phyloP scores from a whole-genome alignment of 2,888 invertebrate species.

The Cenopis cana region DNA sequence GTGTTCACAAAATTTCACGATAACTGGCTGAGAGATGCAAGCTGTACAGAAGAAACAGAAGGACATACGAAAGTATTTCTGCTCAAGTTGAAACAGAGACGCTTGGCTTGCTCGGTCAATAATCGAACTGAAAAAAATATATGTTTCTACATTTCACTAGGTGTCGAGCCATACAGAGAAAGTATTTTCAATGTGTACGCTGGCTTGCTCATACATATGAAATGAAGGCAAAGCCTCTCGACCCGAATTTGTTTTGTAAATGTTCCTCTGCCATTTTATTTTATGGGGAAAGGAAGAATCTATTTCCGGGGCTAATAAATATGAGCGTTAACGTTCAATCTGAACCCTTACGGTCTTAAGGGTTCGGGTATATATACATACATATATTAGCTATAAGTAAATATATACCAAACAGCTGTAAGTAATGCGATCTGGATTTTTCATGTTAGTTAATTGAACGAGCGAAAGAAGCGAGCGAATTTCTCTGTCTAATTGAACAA shows the following conservation, averaged over 20 bases:
- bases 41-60: too few species aligned
- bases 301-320: conserved; percentile 38
- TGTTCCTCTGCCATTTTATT: conserved; percentile 36
- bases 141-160: conserved; percentile 11
- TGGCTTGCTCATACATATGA: conserved; percentile 37
- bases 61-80: too few species aligned
- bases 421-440: conserved; percentile 10
- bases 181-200: conserved; percentile 26
- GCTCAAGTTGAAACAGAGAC: too few species aligned
- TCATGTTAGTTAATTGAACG: too few species aligned
- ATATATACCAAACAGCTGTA: not conserved
- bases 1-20: too few species aligned
- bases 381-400: too few species aligned
- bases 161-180: conserved; percentile 14
- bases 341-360: not conserved
- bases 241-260: conserved; percentile 43
- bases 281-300: conserved; percentile 37
- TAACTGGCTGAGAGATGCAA: too few species aligned
- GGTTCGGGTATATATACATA: not conserved
- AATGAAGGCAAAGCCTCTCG: conserved; percentile 34
- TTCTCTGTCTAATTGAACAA: too few species aligned
- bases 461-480: too few species aligned
- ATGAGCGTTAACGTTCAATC: conserved; percentile 23
- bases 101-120: too few species aligned
- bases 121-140: too few species aligned